Percentiles rank a stretch among this genome's conserved stretches.
Conservation (phyloP, 92 coral and sea anemone species). For the Zoanthus gigantus region DNA sequence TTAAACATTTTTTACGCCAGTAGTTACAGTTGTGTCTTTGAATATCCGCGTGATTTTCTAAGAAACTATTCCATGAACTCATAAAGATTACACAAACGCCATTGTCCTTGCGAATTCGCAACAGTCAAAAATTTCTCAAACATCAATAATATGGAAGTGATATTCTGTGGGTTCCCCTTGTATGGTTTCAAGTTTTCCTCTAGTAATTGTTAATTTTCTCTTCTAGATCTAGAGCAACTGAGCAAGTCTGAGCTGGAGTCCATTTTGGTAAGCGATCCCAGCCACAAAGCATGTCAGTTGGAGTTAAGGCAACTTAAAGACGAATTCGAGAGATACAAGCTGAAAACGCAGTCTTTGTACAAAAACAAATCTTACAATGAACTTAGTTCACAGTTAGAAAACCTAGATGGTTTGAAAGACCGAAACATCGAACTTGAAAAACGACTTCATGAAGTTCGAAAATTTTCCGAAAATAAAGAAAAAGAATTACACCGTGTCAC, state of each 20-base stretch:
- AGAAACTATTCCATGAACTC: no score
- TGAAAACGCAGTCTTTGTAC: constrained; percentile 82
- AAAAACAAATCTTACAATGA: constrained; percentile 84
- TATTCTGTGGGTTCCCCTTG: background rate
- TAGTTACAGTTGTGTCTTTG: no score
- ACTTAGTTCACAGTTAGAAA: constrained; percentile 81
- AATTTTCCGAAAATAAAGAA: constrained; percentile 62
- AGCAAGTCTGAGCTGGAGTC: constrained; percentile 97
- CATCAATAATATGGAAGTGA: no score
- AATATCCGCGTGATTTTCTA: no score
- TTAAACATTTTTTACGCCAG: no score
- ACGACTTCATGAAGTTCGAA: constrained; percentile 76
- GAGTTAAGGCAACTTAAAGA: constrained; percentile 94
- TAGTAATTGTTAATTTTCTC: background rate
- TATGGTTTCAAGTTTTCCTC: no score
- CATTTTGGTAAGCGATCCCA: constrained; percentile 85
- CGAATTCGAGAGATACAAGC: constrained; percentile 94
- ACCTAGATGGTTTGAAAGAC: constrained; percentile 75
- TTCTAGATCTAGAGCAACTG: constrained; percentile 74
- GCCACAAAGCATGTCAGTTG: constrained; percentile 92
- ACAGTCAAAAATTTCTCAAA: no score
- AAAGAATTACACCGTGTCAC: constrained; percentile 61
- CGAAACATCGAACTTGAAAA: constrained; percentile 73
- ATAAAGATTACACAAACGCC: no score
- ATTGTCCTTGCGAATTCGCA: no score